A percentile compares a stretch with the other conserved stretches of the same genome.
Conservation (phyloP, 1,140 invertebrate species). For the Ectropis grisescens region DNA sequence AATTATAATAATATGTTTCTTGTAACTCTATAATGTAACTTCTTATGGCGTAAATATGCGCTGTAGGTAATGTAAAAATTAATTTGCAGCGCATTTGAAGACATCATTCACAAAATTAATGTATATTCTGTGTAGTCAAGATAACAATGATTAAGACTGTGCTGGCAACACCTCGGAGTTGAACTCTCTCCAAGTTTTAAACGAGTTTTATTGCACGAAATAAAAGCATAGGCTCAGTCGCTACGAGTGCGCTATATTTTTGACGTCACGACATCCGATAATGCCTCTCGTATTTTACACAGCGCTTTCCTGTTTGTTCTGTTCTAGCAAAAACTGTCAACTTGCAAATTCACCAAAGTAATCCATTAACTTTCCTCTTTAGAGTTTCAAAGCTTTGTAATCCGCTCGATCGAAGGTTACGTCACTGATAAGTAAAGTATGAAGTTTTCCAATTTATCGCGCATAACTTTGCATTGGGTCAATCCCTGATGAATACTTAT, state of each 20-base stretch:
- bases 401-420: slow-evolving; percentile 2
- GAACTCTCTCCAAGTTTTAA: slow-evolving; percentile 57
- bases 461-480: slow-evolving; percentile 26
- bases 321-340: slow-evolving; percentile 25
- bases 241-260: slow-evolving; percentile 20
- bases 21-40: too few species aligned
- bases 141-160: slow-evolving; percentile 47
- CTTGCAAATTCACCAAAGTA: slow-evolving; percentile 25
- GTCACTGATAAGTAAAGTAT: slow-evolving; percentile 18
- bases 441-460: slow-evolving; percentile 35
- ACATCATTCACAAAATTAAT: too few species aligned
- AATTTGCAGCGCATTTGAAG: too few species aligned
- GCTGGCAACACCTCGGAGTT: slow-evolving; percentile 32
- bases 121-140: too few species aligned
- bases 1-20: too few species aligned
- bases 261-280: slow-evolving; percentile 26
- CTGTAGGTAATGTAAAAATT: too few species aligned
- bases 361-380: slow-evolving; percentile 24
- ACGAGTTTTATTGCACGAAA: slow-evolving; percentile 48
- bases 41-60: too few species aligned
- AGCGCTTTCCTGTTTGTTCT: slow-evolving; percentile 24
- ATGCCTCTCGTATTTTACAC: slow-evolving; percentile 24
- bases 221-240: slow-evolving; percentile 34
- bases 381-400: not conserved
- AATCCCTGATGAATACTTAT: slow-evolving; percentile 37